Percentiles rank a stretch among this genome's conserved stretches.
phyloP scores from a whole-genome alignment of 1,140 invertebrate genomes.

The Lycorma delicatula region DNA sequence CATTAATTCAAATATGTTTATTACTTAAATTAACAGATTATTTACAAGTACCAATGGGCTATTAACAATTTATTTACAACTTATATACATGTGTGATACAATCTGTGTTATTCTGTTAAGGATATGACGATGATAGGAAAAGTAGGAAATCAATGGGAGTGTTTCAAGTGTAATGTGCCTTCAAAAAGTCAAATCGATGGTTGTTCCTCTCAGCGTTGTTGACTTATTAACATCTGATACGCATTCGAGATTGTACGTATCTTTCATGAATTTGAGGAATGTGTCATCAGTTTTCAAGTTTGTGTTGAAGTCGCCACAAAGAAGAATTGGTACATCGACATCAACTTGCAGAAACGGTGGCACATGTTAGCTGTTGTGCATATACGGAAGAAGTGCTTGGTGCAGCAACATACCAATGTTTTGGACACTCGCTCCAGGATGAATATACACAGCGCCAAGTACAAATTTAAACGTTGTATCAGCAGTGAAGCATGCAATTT shows the following conservation, averaged over 20 bases:
- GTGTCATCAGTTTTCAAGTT: neutral
- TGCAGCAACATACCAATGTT: neutral
- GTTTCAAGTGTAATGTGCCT: neutral
- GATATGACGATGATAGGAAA: neutral
- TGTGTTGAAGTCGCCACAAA: neutral
- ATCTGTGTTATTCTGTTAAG: neutral
- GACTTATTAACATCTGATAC: neutral
- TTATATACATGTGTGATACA: neutral
- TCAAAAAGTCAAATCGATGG: neutral
- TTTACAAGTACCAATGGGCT: no score
- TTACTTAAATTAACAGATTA: neutral
- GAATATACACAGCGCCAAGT: neutral
- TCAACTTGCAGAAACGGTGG: neutral
- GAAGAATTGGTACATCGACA: neutral
- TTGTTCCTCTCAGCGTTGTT: neutral
- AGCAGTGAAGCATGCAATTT: constrained; percentile 18
- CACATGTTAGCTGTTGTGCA: neutral
- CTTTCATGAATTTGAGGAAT: neutral
- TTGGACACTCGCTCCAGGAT: neutral
- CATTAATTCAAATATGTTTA: neutral
- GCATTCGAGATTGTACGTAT: neutral
- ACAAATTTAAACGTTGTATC: constrained; percentile 13
- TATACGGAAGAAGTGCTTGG: neutral
- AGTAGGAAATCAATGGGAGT: neutral
- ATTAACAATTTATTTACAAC: neutral